Base-by-base conservation (phyloP, 2,888 invertebrate species). In the Cosmia pyralina region DNA sequence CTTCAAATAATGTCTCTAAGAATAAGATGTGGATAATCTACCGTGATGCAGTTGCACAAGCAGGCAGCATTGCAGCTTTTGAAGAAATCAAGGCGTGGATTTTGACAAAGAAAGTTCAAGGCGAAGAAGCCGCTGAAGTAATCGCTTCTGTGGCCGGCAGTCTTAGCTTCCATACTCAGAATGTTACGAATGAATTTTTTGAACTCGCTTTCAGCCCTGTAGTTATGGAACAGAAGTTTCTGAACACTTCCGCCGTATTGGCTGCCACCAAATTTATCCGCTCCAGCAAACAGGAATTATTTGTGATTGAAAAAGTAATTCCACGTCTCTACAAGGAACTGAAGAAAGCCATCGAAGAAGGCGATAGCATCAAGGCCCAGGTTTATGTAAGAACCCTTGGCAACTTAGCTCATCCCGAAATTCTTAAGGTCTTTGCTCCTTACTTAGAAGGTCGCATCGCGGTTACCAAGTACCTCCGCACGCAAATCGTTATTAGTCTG, bases 21-120 rank as follows among this genome's bases (percentile, higher is more conserved):
- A 88, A 91, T 65, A 94, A 96, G 64, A 94, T 96, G 85, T 97
- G 97, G 97, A 94, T 92, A 88, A 95, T 96, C 15, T 97, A 96
- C 92, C 97, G 97, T 58, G 98, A 97, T 85, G 97, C 97, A 46
- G 94, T 97, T 7, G 95, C 97, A 7, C 96, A 97, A 91, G 94
- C 97, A 22, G 98, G 98, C 69, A 97, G 97, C 13, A 96, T 97
- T 62, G 97, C 98, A 8, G 97, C 98, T 58, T 96, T 97, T 81
- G 88, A 96, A 74, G 94, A 95, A 82, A 96, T 98, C 83, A 96
- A 96, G 82, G 89, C 96, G 6, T 97, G 97, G 97, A 97, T 97
- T 69, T 88, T 96, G 79, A 93, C 90, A 52, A 93, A 94, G 62
- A 96, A 97, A 88, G 90, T 97, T 48, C 81, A 92, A 78, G 95